These are phyloP conservation scores for Disparrhopalites patrizii DNA, from an alignment of 2,888 invertebrate genomes.

Conservation along the genomic window DNA sequence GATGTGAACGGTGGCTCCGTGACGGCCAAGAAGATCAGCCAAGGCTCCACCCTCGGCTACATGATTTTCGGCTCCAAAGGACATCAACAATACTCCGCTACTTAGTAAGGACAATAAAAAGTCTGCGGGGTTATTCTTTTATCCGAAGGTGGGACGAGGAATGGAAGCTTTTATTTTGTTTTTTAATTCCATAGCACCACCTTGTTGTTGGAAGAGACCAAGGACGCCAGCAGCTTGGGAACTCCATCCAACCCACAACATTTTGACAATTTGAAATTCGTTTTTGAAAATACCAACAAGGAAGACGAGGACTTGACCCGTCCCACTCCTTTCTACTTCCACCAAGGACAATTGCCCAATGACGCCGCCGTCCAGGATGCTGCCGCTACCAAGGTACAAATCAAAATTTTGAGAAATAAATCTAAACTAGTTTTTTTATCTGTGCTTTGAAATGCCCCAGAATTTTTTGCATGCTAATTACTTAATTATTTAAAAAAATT, in stretches of 20 bases:
- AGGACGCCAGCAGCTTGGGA: conserved; percentile 34
- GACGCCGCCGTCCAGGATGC: conserved; percentile 36
- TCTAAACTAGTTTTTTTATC: neutral
- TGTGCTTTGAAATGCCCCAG: neutral
- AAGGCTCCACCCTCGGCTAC: conserved; percentile 39
- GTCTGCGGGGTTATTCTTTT: neutral
- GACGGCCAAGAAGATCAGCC: conserved; percentile 34
- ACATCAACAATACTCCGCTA: conserved; percentile 41
- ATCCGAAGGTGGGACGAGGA: neutral
- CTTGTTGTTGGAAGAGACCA: conserved; percentile 31
- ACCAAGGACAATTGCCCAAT: conserved; percentile 38
- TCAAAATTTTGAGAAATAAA: neutral
- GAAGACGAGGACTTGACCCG: conserved; percentile 41
- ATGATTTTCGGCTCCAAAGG: conserved; percentile 44
- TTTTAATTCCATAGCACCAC: conserved; percentile 24
- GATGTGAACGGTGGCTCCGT: conserved; percentile 35
- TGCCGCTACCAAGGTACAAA: conserved; percentile 35
- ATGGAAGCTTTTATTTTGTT: neutral
- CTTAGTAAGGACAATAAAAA: conserved; percentile 23
- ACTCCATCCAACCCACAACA: conserved; percentile 39
- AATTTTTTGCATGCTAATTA: neutral
- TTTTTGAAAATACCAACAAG: conserved; percentile 37
- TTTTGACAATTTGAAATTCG: conserved; percentile 41
- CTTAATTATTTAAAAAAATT: conserved; percentile 2
- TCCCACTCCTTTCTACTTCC: conserved; percentile 47